phyloP scores from a whole-genome alignment of 2,113 vertebrate species.

The Aspiorhynchus laticeps region DNA sequence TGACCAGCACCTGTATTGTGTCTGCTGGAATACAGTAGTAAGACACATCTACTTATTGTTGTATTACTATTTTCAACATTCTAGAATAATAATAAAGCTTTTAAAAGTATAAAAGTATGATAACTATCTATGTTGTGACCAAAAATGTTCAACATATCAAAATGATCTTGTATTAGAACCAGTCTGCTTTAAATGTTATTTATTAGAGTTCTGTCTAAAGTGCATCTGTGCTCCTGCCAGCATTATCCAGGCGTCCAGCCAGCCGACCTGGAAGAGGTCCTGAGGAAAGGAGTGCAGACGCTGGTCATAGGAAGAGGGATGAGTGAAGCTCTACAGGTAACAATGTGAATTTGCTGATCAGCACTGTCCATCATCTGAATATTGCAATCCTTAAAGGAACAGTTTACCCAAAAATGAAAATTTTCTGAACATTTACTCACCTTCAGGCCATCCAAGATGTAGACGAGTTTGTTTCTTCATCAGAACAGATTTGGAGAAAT shows the following conservation, averaged over 20 bases:
- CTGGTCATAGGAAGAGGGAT: slow-evolving; percentile 94
- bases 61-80: no score
- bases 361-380: not conserved
- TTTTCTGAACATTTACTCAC: not conserved
- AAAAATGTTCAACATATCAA: not conserved
- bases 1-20: no score
- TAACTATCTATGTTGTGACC: not conserved
- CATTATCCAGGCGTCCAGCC: slow-evolving; percentile 93
- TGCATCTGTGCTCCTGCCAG: slow-evolving; percentile 65
- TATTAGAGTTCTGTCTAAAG: not conserved
- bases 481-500: not conserved
- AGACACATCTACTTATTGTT: no score
- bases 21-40: no score
- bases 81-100: no score
- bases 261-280: slow-evolving; percentile 90
- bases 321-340: slow-evolving; percentile 91
- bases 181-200: not conserved
- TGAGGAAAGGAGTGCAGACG: slow-evolving; percentile 80
- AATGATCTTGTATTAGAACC: not conserved
- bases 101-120: not conserved
- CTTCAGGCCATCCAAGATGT: not conserved
- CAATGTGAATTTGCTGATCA: not conserved
- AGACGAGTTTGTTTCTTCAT: not conserved
- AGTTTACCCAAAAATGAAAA: not conserved
- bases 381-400: not conserved